phyloP scores from a whole-genome alignment of 2,888 invertebrate species.

The Agonopterix arenella region DNA sequence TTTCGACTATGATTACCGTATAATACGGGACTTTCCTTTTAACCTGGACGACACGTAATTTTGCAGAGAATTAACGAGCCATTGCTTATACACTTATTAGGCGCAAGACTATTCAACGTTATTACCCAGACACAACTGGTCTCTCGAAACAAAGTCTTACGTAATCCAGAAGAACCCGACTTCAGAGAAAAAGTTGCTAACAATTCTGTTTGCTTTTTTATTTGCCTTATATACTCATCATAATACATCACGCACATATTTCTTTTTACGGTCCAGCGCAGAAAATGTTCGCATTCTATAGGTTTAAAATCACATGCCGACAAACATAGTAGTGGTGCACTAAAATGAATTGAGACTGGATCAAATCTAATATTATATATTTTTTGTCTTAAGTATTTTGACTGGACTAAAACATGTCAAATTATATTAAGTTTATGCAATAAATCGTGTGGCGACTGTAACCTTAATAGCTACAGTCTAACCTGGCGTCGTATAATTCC shows the following conservation, averaged over 20 bases:
- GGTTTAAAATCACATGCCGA: neutral
- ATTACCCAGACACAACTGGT: neutral
- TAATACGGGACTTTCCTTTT: slow-evolving; percentile 21
- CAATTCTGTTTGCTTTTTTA: neutral
- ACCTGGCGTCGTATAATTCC: slow-evolving; percentile 25
- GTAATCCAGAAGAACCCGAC: too few relatives aligned
- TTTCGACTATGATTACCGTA: slow-evolving; percentile 16
- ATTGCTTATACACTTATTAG: neutral
- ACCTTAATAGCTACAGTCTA: slow-evolving; percentile 1
- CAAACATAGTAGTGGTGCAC: neutral
- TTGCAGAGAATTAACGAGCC: slow-evolving; percentile 8
- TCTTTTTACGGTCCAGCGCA: slow-evolving; percentile 3
- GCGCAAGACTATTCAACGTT: neutral
- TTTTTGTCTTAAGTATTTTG: too few relatives aligned
- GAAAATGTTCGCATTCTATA: neutral
- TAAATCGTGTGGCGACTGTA: neutral
- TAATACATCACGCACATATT: slow-evolving; percentile 6
- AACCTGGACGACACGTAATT: slow-evolving; percentile 13
- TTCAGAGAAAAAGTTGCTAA: too few relatives aligned
- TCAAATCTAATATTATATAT: too few relatives aligned
- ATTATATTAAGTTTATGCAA: slow-evolving; percentile 2
- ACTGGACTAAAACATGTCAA: too few relatives aligned
- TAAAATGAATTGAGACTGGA: too few relatives aligned
- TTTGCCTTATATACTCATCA: slow-evolving; percentile 1
- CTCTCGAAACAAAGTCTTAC: too few relatives aligned